Conservation (phyloP, 2,113 vertebrate species). For the Pseudorasbora parva region DNA sequence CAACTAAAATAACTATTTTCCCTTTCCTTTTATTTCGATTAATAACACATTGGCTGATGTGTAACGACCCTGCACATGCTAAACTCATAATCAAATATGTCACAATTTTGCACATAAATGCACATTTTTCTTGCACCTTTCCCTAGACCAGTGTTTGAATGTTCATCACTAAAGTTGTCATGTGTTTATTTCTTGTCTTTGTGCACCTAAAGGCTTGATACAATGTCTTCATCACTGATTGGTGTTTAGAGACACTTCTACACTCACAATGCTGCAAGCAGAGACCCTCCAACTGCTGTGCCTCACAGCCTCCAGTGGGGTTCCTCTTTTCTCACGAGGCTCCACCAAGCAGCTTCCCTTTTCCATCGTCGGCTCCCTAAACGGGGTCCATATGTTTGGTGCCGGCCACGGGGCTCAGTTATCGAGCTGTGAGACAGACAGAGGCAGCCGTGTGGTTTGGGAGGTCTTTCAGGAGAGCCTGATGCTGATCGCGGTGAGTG, state of each 20-base stretch:
- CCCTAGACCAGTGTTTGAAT: not conserved
- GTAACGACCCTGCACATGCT: not conserved
- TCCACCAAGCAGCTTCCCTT: conserved; percentile 83
- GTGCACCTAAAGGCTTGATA: conserved; percentile 8
- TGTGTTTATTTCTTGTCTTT: conserved; percentile 5
- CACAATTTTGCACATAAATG: not conserved
- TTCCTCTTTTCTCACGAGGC: conserved; percentile 86
- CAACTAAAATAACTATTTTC: not conserved
- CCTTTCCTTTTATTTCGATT: not conserved
- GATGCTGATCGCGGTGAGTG: conserved; percentile 85
- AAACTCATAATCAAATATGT: not conserved
- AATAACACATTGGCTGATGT: not conserved
- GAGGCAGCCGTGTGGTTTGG: conserved; percentile 83
- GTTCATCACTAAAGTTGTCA: too few relatives aligned
- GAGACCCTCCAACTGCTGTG: conserved; percentile 81
- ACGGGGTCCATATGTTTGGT: conserved; percentile 93
- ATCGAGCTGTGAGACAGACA: conserved; percentile 78
- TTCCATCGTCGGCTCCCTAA: conserved; percentile 89
- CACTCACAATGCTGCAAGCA: conserved; percentile 69
- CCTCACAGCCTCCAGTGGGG: conserved; percentile 85
- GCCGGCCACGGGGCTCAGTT: conserved; percentile 81
- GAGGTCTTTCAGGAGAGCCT: conserved; percentile 87
- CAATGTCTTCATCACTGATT: not conserved
- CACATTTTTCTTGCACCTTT: not conserved
- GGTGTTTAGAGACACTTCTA: not conserved